phyloP scores from a whole-genome alignment of 2,113 vertebrate genomes.

The Urocolius indicus region DNA sequence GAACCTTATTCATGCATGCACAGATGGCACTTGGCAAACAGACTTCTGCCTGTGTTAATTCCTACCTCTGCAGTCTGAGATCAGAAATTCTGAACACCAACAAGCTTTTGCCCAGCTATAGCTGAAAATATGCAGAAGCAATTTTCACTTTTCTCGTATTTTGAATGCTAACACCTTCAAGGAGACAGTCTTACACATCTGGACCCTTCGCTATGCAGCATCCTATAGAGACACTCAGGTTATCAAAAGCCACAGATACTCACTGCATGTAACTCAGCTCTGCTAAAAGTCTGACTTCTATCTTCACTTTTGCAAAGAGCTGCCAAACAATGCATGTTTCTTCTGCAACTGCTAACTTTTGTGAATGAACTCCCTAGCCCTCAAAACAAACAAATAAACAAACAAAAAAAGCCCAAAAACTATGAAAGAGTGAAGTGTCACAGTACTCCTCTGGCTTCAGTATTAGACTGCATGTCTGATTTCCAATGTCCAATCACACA shows the following conservation, averaged over 20 bases:
- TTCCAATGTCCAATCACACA: background rate
- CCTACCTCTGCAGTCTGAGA: background rate
- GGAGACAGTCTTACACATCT: background rate
- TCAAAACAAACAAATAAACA: background rate
- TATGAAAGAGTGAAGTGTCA: background rate
- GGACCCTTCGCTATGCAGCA: background rate
- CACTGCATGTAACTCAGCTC: background rate
- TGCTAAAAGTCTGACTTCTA: background rate
- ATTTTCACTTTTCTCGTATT: background rate
- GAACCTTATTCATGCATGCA: background rate
- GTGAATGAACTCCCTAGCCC: background rate
- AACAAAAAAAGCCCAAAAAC: background rate
- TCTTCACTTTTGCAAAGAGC: background rate
- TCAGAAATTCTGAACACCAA: background rate
- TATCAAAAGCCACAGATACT: background rate
- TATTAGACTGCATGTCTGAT: fast-evolving
- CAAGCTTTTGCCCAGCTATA: background rate
- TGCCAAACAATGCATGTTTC: background rate
- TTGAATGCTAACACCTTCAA: background rate
- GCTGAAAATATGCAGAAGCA: background rate
- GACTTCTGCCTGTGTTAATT: background rate
- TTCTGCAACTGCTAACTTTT: background rate
- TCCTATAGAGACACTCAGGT: background rate
- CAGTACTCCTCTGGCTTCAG: background rate
- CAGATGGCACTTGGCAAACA: background rate